A percentile compares a stretch with the other conserved stretches of the same genome.
phyloP scores from a whole-genome alignment of 2,113 vertebrate genomes.

The Stegostoma tigrinum region DNA sequence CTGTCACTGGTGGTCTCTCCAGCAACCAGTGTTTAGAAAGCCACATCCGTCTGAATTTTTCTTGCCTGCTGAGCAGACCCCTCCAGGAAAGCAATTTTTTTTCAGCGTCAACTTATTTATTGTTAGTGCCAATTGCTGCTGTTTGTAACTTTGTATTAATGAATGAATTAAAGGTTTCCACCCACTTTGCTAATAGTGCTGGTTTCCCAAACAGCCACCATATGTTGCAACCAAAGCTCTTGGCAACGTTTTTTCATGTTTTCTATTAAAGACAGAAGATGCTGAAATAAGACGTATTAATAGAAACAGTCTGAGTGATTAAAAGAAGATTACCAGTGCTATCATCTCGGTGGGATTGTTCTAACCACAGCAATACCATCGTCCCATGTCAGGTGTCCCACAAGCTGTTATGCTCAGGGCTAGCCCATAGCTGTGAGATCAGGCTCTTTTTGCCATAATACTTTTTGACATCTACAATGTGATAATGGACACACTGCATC shows the following conservation, averaged over 20 bases:
- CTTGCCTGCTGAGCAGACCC: slow-evolving; percentile 39
- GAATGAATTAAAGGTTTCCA: slow-evolving; percentile 40
- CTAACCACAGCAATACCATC: slow-evolving; percentile 44
- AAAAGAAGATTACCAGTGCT: slow-evolving; percentile 50
- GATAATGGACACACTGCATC: slow-evolving; percentile 56
- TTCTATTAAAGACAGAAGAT: slow-evolving; percentile 46
- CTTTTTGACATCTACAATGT: slow-evolving; percentile 67
- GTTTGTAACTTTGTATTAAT: slow-evolving; percentile 36
- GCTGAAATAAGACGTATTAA: slow-evolving; percentile 53
- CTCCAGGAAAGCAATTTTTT: slow-evolving; percentile 14
- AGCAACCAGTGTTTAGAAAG: slow-evolving; percentile 35
- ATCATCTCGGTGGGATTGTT: slow-evolving; percentile 50
- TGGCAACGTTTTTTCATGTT: slow-evolving; percentile 43
- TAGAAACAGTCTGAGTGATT: slow-evolving; percentile 55
- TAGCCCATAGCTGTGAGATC: slow-evolving; percentile 61
- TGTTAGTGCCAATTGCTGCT: slow-evolving; percentile 25
- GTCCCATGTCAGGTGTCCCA: slow-evolving; percentile 53
- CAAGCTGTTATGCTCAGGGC: slow-evolving; percentile 59
- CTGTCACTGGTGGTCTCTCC: slow-evolving; percentile 53
- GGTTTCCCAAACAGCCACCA: slow-evolving; percentile 42
- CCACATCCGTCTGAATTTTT: slow-evolving; percentile 42
- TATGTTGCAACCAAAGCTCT: slow-evolving; percentile 48
- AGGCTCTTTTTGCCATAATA: slow-evolving; percentile 59
- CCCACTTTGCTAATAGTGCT: slow-evolving; percentile 40
- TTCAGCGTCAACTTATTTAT: slow-evolving; percentile 33